These are phyloP conservation scores for Drosophila kanekoi DNA, from an alignment of 2,888 invertebrate genomes.

Conservation along the genomic window DNA sequence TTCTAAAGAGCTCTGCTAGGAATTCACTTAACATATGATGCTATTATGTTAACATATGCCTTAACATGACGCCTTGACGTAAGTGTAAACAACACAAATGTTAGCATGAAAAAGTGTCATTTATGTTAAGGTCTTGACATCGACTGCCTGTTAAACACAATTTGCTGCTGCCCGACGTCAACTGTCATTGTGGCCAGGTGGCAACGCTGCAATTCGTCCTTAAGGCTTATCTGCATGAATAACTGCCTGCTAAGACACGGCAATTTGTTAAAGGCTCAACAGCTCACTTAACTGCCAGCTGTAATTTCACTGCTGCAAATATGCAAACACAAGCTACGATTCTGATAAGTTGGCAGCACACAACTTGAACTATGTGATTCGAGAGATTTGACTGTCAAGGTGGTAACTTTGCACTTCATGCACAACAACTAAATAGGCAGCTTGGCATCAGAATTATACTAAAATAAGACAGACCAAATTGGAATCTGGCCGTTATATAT, in stretches of 20 bases:
- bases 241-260: neutral
- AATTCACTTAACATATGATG: neutral
- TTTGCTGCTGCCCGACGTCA: no score
- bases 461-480: no score
- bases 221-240: no score
- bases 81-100: neutral
- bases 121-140: neutral
- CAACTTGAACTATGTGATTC: neutral
- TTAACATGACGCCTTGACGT: neutral
- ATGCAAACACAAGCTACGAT: neutral
- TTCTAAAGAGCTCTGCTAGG: slow-evolving; percentile 1
- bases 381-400: no score
- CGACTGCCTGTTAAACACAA: no score
- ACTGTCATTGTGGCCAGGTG: neutral
- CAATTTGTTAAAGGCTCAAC: neutral
- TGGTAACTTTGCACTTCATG: no score
- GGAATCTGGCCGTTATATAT: no score
- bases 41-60: neutral
- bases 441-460: no score
- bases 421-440: no score
- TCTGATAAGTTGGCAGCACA: neutral
- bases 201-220: neutral
- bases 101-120: neutral
- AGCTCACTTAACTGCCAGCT: neutral
- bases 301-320: neutral